A percentile compares a stretch with the other conserved stretches of the same genome.
Conservation (phyloP, 35 echinoderm and acorn worm species). For the Nesometra sesokonis region DNA sequence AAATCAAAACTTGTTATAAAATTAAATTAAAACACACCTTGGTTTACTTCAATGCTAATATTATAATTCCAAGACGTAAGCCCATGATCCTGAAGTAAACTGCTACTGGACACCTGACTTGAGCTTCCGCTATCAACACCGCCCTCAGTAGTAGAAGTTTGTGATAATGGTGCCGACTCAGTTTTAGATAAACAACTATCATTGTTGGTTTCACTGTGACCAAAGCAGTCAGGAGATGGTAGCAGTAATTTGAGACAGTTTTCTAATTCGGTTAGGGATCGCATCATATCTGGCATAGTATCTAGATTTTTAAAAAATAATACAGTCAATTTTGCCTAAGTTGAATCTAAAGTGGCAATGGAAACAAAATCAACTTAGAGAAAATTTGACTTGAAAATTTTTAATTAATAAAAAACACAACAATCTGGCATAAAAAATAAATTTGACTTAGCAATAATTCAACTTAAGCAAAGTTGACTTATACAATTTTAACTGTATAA, state of each 20-base stretch:
- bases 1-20: too few species aligned
- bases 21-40: slow-evolving; percentile 35
- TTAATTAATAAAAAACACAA: too few species aligned
- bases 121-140: not conserved
- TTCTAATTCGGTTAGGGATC: slow-evolving; percentile 65
- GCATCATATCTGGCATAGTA: slow-evolving; percentile 73
- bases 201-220: not conserved
- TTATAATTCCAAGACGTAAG: slow-evolving; percentile 53
- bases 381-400: too few species aligned
- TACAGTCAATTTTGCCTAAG: too few species aligned
- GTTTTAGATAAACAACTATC: not conserved
- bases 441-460: too few species aligned
- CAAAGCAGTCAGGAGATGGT: slow-evolving; percentile 16
- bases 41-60: slow-evolving; percentile 36
- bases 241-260: slow-evolving; percentile 82
- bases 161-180: not conserved
- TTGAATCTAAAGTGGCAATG: too few species aligned
- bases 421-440: too few species aligned
- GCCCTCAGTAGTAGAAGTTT: not conserved
- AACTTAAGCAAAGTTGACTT: too few species aligned
- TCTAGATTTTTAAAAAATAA: slow-evolving; percentile 29
- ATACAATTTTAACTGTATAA: too few species aligned
- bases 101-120: not conserved
- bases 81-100: slow-evolving; percentile 39
- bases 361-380: too few species aligned